A percentile compares a stretch with the other conserved stretches of the same genome.
phyloP scores from a whole-genome alignment of 2,797 vertebrate genomes.

The Myioborus miniatus region DNA sequence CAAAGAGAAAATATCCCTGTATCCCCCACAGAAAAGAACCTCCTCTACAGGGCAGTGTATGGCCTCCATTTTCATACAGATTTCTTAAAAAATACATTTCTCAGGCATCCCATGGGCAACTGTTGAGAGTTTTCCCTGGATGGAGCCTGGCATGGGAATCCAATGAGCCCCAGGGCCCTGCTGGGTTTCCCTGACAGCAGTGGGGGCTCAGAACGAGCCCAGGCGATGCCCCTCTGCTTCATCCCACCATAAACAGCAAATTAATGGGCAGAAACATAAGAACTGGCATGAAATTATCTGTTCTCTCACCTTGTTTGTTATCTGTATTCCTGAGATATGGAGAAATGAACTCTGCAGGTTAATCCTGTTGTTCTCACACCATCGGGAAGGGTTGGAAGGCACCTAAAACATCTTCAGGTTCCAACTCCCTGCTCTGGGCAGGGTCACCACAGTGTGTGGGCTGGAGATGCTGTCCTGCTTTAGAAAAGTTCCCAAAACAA shows the following conservation, averaged over 20 bases:
- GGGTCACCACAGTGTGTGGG: background rate
- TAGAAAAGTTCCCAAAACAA: background rate
- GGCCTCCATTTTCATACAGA: background rate
- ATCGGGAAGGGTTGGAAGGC: background rate
- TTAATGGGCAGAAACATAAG: background rate
- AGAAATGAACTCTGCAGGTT: background rate
- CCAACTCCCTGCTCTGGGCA: background rate
- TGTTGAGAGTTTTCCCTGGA: background rate
- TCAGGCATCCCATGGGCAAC: background rate
- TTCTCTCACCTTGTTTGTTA: background rate
- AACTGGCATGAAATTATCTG: too few species aligned
- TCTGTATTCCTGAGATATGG: background rate
- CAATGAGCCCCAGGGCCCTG: background rate
- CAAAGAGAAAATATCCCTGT: background rate
- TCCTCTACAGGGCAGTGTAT: background rate
- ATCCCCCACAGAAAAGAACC: background rate
- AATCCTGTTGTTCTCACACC: background rate
- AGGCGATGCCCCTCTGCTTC: background rate
- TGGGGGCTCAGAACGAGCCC: rapidly evolving
- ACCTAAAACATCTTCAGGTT: background rate
- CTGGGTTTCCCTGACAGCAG: background rate
- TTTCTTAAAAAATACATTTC: background rate
- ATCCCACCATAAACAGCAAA: background rate
- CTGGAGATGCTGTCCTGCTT: background rate
- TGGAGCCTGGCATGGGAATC: background rate